A percentile compares a stretch with the other conserved stretches of the same genome.
Evolutionary conservation across 2,113 vertebrate species (phyloP).

Genomic region (Ptilonorhynchus violaceus): DNA sequence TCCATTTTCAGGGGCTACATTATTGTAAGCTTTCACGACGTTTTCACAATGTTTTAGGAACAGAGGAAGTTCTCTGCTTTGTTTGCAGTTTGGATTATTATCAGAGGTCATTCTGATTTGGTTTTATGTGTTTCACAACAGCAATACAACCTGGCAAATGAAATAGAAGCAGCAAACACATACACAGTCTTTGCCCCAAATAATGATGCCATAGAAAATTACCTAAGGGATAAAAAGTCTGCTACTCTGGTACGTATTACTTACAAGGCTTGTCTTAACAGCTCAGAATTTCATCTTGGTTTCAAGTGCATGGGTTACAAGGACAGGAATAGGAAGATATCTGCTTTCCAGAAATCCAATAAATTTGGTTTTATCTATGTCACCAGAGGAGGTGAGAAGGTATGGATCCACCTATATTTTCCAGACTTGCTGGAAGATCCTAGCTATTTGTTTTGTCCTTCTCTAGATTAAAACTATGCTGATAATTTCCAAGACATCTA

Average conservation of each 20-base stretch:
- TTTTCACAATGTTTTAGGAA: neutral
- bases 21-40: conserved; percentile 70
- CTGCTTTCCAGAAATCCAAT: neutral
- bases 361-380: neutral
- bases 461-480: neutral
- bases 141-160: conserved; percentile 79
- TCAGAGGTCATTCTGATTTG: neutral
- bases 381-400: neutral
- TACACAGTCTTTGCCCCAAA: conserved; percentile 90
- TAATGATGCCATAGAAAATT: conserved; percentile 79
- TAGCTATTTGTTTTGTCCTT: neutral
- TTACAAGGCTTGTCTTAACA: neutral
- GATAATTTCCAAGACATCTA: neutral
- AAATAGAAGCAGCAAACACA: conserved; percentile 72
- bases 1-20: conserved; percentile 85
- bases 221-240: conserved; percentile 72
- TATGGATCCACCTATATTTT: neutral
- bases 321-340: neutral
- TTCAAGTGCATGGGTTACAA: neutral
- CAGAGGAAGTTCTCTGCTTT: neutral
- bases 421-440: neutral
- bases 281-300: neutral
- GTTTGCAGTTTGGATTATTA: neutral
- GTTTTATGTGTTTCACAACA: conserved; percentile 46
- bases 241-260: conserved; percentile 75